A percentile compares a stretch with the other conserved stretches of the same genome.
phyloP scores from a whole-genome alignment of 2,888 invertebrate genomes.

The Eurois occulta region DNA sequence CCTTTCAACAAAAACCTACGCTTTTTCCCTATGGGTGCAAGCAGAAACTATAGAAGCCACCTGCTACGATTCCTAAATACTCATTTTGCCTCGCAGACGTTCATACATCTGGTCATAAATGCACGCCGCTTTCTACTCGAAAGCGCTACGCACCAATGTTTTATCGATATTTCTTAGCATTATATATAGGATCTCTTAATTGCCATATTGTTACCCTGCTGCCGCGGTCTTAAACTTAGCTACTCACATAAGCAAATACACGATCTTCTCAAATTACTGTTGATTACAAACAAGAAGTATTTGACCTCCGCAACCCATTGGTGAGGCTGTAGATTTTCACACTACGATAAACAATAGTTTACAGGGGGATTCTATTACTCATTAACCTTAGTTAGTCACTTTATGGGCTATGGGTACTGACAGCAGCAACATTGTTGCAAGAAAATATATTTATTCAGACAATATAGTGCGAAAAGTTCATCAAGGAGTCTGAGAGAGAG shows the following conservation, averaged over 20 bases:
- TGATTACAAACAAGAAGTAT: constrained; percentile 18
- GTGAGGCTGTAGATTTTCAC: constrained; percentile 39
- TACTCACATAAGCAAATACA: constrained; percentile 15
- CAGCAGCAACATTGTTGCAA: background rate
- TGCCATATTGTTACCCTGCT: constrained; percentile 25
- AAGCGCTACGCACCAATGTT: background rate
- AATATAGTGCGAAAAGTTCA: background rate
- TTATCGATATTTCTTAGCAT: constrained; percentile 7
- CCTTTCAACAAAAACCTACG: background rate
- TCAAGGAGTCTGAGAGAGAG: background rate
- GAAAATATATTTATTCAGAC: background rate
- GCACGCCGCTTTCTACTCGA: too few relatives aligned
- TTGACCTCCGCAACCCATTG: constrained; percentile 36
- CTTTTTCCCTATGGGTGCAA: background rate
- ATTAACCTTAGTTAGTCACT: constrained; percentile 7
- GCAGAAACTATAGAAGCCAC: background rate
- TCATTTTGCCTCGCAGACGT: background rate
- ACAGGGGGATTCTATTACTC: constrained; percentile 30
- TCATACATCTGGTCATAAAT: background rate
- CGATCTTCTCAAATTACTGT: constrained; percentile 35
- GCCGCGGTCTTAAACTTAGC: constrained; percentile 1
- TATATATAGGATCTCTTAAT: constrained; percentile 5
- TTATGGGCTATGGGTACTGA: background rate
- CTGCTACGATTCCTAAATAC: background rate
- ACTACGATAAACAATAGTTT: constrained; percentile 33